Evolutionary conservation across 2,888 invertebrate species (phyloP), one percentile per base, ranked within the genome.

Genomic region (Perizoma affinitatum): DNA sequence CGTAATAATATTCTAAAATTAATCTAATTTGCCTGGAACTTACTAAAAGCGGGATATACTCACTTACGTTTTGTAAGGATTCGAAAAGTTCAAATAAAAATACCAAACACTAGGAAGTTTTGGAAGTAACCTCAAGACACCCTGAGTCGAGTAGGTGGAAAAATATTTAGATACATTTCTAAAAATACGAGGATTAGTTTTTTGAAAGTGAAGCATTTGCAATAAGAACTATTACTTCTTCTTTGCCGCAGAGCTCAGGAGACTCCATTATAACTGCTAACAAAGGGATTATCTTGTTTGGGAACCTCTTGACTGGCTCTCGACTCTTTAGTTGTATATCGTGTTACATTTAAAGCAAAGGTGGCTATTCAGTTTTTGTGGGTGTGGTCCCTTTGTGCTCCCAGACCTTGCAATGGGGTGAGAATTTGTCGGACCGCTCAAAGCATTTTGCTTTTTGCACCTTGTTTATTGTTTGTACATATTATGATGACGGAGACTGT

Each of bases 271-370:
- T 87, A 85, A 83, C 83, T 78, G 78, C 84, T 85, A 87, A 88
- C 88, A 89, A 89, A 85, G 87, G 87, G 87, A 89, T 89, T 89
- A 89, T 90, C 89, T 88, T 90, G 90, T 90, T 90, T 89, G 88
- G 86, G 87, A 89, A 88, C 88, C 88, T 90, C 90, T 90, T 89
- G 90, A 89, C 88, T 85, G 84, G 82, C 83, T 83, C 87, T 88
- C 85, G 51, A 50, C 59, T 58, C 47, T 82, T 0, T 78, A 80
- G 76, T 79, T 83, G 80, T 85, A 80, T 86, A 87, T 88, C 88
- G 83, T 83, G 84, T 89, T 88, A 86, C 88, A 76, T 82, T 87
- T 84, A 54, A 63, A 68, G 66, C 66, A 78, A 80, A 82, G 82
- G 82, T 80, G 80, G 79, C 82, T 82, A 86, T 87, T 84, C 73